Conservation (phyloP, 2,797 vertebrate species). For the Xiphorhynchus erythropygius region DNA sequence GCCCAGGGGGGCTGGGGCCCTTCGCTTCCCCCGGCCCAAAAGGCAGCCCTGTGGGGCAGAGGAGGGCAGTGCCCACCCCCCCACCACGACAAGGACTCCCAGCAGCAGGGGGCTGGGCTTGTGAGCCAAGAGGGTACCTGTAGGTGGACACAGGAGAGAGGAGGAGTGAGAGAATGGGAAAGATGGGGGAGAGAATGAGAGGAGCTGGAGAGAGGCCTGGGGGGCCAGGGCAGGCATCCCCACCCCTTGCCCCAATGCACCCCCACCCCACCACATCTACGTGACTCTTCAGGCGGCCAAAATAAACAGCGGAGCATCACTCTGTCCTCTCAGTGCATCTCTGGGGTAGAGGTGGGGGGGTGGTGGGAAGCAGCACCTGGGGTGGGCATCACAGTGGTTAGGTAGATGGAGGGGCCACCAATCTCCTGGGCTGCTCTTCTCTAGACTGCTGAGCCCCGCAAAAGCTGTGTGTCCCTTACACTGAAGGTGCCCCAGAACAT, state of each 20-base stretch:
- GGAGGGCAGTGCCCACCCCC: not conserved
- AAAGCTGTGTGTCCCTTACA: accelerated
- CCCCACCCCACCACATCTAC: not conserved
- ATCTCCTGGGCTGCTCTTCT: accelerated
- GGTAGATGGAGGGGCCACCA: not conserved
- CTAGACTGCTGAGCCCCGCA: not conserved
- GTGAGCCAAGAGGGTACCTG: constrained; percentile 64
- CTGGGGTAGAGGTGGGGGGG: not conserved
- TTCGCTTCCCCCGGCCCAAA: not conserved
- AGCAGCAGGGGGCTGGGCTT: constrained; percentile 40
- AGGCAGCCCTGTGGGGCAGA: not conserved
- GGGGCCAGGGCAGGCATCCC: constrained; percentile 27
- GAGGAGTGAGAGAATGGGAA: constrained; percentile 57
- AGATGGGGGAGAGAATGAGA: constrained; percentile 63
- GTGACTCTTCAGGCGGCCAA: constrained; percentile 51
- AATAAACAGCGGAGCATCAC: constrained; percentile 56
- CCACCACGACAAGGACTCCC: not conserved
- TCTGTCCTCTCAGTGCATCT: not conserved
- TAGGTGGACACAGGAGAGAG: constrained; percentile 76
- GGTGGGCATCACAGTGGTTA: accelerated
- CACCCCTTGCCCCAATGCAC: constrained; percentile 31
- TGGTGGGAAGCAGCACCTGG: accelerated
- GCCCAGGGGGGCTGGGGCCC: not conserved
- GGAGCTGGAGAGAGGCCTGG: constrained; percentile 29
- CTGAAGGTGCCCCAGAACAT: not conserved